Evolutionary conservation across 2,888 invertebrate species (phyloP), one percentile per base, ranked within the genome.

Genomic region (Arrhopalites spinosus): DNA sequence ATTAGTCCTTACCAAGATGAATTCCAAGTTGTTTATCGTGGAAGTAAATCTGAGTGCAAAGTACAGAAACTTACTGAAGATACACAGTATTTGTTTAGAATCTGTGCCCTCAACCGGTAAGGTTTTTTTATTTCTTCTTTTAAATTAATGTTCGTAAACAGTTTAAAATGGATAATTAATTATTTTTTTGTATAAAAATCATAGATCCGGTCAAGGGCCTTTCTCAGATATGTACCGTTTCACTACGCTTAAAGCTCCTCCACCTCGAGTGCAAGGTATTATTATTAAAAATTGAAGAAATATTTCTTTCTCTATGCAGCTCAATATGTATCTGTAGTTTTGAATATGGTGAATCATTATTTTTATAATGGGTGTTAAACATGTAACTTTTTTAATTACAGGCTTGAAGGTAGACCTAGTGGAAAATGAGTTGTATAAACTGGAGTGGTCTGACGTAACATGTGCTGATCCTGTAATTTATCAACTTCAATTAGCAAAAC

Each of bases 51-150:
- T 83, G 90, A 90, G 80, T 93, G 91, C 87, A 94, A 94, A 86
- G 91, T 94, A 79, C 92, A 91, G 85, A 92, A 93, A 85, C 87
- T 96, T 83, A 90, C 91, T 83, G 96, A 96, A 86, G 89, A 91
- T 83, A 93, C 91, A 17, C 87, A 88, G 75, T 96, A 96, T 87
- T 89, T 89, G 84, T 95, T 96, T 88, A 90, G 95, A 83, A 92
- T 96, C 84, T 92, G 91, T 82, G 94, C 94, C 69, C 90, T 91
- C 81, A 94, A 93, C 85, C 3, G 25, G 59, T 50, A 17, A 50
- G 15, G 50, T 17, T 50, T 36, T 36, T 36, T 36, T 36, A n/a
- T n/a, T n/a, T n/a, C n/a, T 36, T 36, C 3, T 36, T 7, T 36
- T 36, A 36, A 36, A 36, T 36, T 36, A 36, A 3, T 7, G 36